Evolutionary conservation across 2,797 vertebrate genomes (phyloP).

Genomic region (Coilia nasus): DNA sequence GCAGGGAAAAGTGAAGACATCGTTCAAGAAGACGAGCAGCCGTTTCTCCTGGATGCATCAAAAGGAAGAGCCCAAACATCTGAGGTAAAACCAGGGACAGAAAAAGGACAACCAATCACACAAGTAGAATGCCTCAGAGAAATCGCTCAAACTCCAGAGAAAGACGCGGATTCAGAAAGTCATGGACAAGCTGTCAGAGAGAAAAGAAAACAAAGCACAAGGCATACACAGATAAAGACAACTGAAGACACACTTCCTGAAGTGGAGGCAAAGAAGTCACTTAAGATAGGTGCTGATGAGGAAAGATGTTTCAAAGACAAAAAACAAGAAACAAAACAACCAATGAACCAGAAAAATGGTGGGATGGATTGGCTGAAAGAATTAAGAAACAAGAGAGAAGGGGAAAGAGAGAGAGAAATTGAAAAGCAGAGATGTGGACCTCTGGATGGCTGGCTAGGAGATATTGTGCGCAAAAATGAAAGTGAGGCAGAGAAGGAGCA

Average conservation of each 20-base stretch:
- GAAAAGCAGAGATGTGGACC: too few species aligned
- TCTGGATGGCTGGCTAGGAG: too few species aligned
- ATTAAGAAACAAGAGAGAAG: too few species aligned
- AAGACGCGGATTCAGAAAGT: not conserved
- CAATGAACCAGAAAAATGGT: not conserved
- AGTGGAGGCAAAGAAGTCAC: too few species aligned
- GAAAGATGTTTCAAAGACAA: too few species aligned
- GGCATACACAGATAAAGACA: not conserved
- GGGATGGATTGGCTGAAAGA: not conserved
- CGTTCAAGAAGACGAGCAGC: not conserved
- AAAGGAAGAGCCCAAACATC: not conserved
- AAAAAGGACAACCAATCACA: not conserved
- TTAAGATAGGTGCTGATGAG: too few species aligned
- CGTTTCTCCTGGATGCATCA: not conserved
- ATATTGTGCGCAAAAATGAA: too few species aligned
- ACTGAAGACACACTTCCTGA: too few species aligned
- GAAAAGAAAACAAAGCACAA: not conserved
- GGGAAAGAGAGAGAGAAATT: too few species aligned
- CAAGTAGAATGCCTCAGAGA: not conserved
- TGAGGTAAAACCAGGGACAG: not conserved
- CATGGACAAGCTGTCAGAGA: not conserved
- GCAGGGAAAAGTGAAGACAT: not conserved
- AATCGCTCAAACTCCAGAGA: not conserved
- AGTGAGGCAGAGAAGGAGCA: too few species aligned
- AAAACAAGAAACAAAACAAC: not conserved